Evolutionary conservation across 2,797 vertebrate species (phyloP).

Genomic region (Numenius phaeopus): DNA sequence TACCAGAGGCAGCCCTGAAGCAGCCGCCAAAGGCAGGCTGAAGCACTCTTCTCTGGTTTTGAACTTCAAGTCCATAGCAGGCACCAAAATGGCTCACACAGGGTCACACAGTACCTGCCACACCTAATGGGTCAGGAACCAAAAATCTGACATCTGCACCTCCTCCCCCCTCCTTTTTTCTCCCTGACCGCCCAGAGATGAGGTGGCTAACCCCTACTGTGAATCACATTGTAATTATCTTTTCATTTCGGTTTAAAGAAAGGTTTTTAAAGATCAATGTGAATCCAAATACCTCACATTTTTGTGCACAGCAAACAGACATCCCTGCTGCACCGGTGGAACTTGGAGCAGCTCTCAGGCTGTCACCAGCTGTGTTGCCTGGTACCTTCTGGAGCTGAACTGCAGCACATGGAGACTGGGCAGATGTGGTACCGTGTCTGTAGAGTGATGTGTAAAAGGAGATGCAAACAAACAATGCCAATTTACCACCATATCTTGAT

Average conservation of each 20-base stretch:
- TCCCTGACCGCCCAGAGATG: background rate
- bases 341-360: background rate
- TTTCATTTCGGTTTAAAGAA: background rate
- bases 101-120: background rate
- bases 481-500: background rate
- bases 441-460: background rate
- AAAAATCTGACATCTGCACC: background rate
- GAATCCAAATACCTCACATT: background rate
- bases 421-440: fast-evolving
- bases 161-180: background rate
- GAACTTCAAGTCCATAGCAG: background rate
- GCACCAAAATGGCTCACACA: background rate
- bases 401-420: background rate
- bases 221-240: background rate
- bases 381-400: background rate
- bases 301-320: background rate
- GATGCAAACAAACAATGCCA: background rate
- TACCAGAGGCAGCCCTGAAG: background rate
- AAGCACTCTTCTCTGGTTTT: background rate
- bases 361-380: background rate
- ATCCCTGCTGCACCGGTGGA: background rate
- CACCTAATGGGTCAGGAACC: background rate
- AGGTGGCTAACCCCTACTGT: background rate
- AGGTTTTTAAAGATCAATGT: background rate
- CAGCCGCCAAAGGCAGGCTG: background rate